Evolutionary conservation across 2,888 invertebrate species (phyloP), one percentile per base, ranked within the genome.

Genomic region (Germaria angustata): DNA sequence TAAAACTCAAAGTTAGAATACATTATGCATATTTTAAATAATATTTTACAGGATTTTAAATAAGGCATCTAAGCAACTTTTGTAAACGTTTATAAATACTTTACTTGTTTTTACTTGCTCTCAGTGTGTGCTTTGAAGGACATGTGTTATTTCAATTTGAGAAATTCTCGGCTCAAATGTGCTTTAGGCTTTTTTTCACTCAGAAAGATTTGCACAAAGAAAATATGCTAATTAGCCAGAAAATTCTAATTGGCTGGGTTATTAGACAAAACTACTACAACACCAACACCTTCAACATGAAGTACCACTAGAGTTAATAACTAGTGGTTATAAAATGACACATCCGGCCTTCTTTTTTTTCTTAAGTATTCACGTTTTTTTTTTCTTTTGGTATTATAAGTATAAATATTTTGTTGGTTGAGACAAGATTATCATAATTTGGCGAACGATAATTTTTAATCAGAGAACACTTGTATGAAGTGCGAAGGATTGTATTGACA

Each of bases 241-340:
- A 79, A 79, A 66, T 73, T 36, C 69, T 81, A 81, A 81, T 78
- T 81, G 63, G 81, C 73, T 81, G 81, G 61, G 63, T 78, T 72
- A 73, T 81, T 81, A 73, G 57, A 73, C 63, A 65, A 73, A 66
- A 73, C 49, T 49, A 24, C 49, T 13, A 63, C 41, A 39, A 63
- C 41, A 39, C 20, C 34, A 68, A 73, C 81, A 73, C 81, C 79
- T 81, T 72, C 39, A 72, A 44, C 66, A 24, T 59, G 3, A 66
- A 79, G 79, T 34, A 13, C 66, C 71, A 59, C 66, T 79, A 51
- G 17, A 71, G 17, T 39, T 55, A 66, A 79, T 51, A 63, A 68
- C 13, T 63, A 39, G 72, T 71, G 63, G 65, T 73, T 78, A 65
- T 13, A 46, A 73, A 81, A 78, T 51, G 63, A 65, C 73, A 78